Evolutionary conservation across 1,140 invertebrate genomes (phyloP).

Genomic region (Megathymus violae): DNA sequence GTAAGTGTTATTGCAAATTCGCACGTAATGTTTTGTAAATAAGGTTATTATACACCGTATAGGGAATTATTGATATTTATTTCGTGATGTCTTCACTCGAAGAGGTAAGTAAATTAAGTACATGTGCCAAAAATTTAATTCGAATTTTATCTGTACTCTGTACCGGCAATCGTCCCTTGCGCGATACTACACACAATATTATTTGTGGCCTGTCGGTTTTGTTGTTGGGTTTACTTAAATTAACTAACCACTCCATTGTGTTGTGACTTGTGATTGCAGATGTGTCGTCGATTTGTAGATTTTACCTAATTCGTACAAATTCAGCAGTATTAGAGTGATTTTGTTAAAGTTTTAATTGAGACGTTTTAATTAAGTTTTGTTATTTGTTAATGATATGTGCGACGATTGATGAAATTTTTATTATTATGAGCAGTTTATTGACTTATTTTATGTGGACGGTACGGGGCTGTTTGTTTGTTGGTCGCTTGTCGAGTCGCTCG

Average conservation of each 20-base stretch:
- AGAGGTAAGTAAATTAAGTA: conserved; percentile 55
- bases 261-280: conserved; percentile 66
- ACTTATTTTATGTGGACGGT: conserved; percentile 20
- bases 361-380: conserved; percentile 82
- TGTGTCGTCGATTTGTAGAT: conserved; percentile 65
- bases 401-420: conserved; percentile 42
- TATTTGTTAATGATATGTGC: conserved; percentile 77
- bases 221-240: conserved; percentile 26
- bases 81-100: conserved; percentile 44
- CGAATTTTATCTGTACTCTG: conserved; percentile 26
- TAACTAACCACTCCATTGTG: conserved; percentile 42
- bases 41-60: conserved; percentile 40
- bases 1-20: conserved; percentile 43
- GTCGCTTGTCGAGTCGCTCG: conserved; percentile 2
- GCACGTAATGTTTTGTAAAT: conserved; percentile 45
- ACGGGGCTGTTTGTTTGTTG: conserved; percentile 17
- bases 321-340: conserved; percentile 83
- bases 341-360: conserved; percentile 83
- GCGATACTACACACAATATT: conserved; percentile 18
- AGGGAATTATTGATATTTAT: conserved; percentile 45
- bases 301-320: conserved; percentile 83
- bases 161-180: conserved; percentile 23
- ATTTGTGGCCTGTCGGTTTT: conserved; percentile 23
- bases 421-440: conserved; percentile 31
- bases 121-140: conserved; percentile 67